Base-by-base conservation (phyloP, 2,888 invertebrate species). In the Tethea ocularis region DNA sequence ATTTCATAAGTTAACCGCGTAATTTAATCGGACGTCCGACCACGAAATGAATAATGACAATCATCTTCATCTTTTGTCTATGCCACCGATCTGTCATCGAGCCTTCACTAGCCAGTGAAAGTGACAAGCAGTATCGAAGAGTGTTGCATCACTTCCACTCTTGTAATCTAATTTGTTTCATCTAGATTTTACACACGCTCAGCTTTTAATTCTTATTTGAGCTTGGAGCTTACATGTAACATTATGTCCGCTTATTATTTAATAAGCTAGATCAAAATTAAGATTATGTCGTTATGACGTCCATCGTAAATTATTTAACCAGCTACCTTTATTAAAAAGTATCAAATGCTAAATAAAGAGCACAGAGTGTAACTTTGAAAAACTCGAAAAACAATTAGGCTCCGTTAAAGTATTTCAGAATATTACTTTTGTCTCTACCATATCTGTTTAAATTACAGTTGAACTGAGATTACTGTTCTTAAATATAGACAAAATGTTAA, bases 81-180 rank as follows among this genome's bases (percentile, higher is more conserved):
- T 57, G 64, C 62, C 64, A 68, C 63, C 66, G 66, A 74, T 68
- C 68, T 72, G 70, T 70, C 73, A 74, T 58, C 66, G 65, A 60
- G 61, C 63, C 58, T 63, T 68, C 66, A 70, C 26, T 26, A 10
- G 52, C 41, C 56, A 62, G 74, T 69, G 74, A 78, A 80, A 78
- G 77, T 65, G 57, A 63, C 55, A 58, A 58, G 38, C 6, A 59
- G 57, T 61, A 64, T 56, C 56, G 56, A 63, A 59, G 17, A 64
- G 29, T 63, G 60, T 71, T 71, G 57, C 69, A 57, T 76, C 69
- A 74, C 56, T 57, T 52, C 51, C 23, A 58, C 61, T 63, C 52
- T 46, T 53, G 52, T 53, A 26, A 53, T 53, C 52, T 24, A 17
- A 53, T 53, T 53, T n/a, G 26, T 53, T 29, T 23, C 52, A 29